Percentiles rank a stretch among this genome's conserved stretches.
Conservation (phyloP, 1,140 invertebrate genomes). For the Arctopsyche grandis region DNA sequence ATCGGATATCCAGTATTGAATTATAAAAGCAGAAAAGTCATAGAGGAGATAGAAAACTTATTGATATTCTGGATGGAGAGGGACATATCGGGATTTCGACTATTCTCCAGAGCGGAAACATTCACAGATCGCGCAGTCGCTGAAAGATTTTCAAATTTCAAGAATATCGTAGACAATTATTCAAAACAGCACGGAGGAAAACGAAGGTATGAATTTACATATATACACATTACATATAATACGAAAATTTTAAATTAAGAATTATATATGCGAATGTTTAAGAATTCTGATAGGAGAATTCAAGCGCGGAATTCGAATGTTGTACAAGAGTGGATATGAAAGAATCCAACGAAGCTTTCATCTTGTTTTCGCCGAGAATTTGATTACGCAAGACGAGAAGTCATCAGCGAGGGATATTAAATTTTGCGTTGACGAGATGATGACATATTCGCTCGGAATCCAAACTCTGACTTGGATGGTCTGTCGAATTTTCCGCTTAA, state of each 20-base stretch:
- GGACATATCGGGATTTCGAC: constrained; percentile 74
- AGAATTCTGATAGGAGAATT: constrained; percentile 41
- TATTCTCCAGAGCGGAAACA: constrained; percentile 59
- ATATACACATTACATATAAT: background rate
- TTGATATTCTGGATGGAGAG: constrained; percentile 72
- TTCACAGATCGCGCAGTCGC: constrained; percentile 12
- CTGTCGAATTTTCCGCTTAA: constrained; percentile 30
- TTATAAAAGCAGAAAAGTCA: constrained; percentile 60
- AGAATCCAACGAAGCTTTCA: constrained; percentile 35
- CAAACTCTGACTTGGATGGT: constrained; percentile 59
- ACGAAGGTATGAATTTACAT: constrained; percentile 27
- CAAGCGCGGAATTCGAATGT: background rate
- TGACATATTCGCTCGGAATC: constrained; percentile 56
- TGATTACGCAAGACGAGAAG: constrained; percentile 47
- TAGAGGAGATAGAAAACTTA: constrained; percentile 63
- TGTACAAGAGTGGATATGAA: background rate
- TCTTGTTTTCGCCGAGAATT: constrained; percentile 30
- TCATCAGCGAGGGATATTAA: constrained; percentile 58
- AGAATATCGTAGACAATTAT: constrained; percentile 61
- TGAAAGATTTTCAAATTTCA: constrained; percentile 33
- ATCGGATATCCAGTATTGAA: constrained; percentile 66
- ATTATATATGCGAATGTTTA: constrained; percentile 32
- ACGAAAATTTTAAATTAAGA: background rate
- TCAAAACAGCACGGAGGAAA: constrained; percentile 30
- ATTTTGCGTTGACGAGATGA: constrained; percentile 57